A percentile compares a stretch with the other conserved stretches of the same genome.
phyloP scores from a whole-genome alignment of 92 coral and sea anemone species.

The Porites evermanni region DNA sequence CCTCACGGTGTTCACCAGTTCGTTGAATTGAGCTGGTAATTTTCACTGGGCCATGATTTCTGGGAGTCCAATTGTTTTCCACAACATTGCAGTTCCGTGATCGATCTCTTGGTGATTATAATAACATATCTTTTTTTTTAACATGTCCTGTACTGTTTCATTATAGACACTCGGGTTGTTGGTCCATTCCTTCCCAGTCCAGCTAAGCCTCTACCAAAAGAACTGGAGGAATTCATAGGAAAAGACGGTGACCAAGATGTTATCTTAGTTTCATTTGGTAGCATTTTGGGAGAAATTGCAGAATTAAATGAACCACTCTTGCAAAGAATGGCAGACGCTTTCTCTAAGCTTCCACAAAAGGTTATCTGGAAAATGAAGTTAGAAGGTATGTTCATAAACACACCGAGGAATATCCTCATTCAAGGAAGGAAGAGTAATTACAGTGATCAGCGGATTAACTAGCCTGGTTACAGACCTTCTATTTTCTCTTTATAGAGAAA shows the following conservation, averaged over 20 bases:
- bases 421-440: too few species aligned
- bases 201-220: constrained; percentile 53
- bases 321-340: constrained; percentile 26
- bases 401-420: too few species aligned
- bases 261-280: constrained; percentile 67
- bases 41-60: too few species aligned
- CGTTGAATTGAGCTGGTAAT: too few species aligned
- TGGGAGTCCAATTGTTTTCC: too few species aligned
- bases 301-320: neutral
- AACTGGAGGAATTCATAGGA: constrained; percentile 54
- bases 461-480: too few species aligned
- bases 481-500: too few species aligned
- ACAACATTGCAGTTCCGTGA: too few species aligned
- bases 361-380: constrained; percentile 52
- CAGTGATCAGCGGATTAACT: too few species aligned
- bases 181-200: constrained; percentile 60
- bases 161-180: constrained; percentile 51
- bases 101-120: too few species aligned
- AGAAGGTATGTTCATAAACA: constrained; percentile 6
- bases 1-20: too few species aligned
- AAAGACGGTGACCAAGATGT: constrained; percentile 61
- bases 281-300: neutral
- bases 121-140: too few species aligned
- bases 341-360: constrained; percentile 47
- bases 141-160: neutral